phyloP scores from a whole-genome alignment of 2,113 vertebrate species.

The Propithecus coquereli region DNA sequence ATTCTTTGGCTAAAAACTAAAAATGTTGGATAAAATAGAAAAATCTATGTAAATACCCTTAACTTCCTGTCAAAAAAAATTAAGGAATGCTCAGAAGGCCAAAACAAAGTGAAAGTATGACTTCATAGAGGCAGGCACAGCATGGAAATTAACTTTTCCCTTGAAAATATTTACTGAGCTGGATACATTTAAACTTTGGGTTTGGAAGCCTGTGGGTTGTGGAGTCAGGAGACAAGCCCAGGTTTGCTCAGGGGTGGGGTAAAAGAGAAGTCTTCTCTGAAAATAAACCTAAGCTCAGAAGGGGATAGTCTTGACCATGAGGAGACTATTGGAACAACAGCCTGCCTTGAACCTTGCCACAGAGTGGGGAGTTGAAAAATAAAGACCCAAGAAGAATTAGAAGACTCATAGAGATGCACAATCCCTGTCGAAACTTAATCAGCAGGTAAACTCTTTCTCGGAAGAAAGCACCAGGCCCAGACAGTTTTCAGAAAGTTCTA shows the following conservation, averaged over 20 bases:
- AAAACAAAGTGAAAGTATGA: not conserved
- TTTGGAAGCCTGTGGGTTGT: not conserved
- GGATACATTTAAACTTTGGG: too few relatives aligned
- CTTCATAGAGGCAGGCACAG: not conserved
- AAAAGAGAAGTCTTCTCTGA: not conserved
- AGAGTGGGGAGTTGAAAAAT: not conserved
- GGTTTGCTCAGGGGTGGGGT: too few relatives aligned
- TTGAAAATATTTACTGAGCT: not conserved
- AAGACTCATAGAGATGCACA: not conserved
- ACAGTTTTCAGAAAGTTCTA: not conserved
- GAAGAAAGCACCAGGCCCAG: not conserved
- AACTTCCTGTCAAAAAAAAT: not conserved
- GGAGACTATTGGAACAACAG: too few relatives aligned
- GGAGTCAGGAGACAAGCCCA: not conserved
- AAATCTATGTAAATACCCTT: not conserved
- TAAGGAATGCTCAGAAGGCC: not conserved
- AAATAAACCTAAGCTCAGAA: not conserved
- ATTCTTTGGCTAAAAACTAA: not conserved
- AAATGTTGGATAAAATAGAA: not conserved
- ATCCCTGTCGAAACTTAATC: not conserved
- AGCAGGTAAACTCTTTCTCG: not conserved
- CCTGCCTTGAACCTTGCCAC: not conserved
- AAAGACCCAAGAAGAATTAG: not conserved
- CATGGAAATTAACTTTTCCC: not conserved
- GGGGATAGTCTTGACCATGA: not conserved